Conservation (phyloP, 2,797 vertebrate genomes). For the Amazonetta brasiliensis region DNA sequence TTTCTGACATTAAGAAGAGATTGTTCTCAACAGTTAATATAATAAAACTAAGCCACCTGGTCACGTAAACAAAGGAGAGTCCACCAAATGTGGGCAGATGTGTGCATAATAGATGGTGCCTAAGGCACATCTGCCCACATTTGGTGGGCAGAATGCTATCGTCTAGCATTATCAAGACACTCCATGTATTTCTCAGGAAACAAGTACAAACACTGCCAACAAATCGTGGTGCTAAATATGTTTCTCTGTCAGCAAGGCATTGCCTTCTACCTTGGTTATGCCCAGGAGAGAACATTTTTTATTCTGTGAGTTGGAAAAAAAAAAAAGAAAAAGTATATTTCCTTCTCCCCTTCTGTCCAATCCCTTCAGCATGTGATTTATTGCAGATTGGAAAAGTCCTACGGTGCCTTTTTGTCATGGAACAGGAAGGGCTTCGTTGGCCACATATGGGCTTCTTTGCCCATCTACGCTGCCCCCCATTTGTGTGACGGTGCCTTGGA, state of each 20-base stretch:
- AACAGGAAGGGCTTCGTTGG: background rate
- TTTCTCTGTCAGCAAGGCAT: background rate
- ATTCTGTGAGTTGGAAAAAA: background rate
- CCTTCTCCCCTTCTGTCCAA: background rate
- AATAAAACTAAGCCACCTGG: background rate
- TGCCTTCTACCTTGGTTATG: background rate
- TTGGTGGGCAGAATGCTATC: background rate
- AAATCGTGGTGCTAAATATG: background rate
- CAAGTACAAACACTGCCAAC: background rate
- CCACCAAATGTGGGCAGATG: background rate
- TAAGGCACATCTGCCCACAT: conserved; percentile 10
- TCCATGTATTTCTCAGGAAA: conserved; percentile 19
- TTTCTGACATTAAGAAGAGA: background rate
- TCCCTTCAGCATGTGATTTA: background rate
- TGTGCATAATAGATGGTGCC: too few relatives aligned
- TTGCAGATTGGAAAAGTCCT: background rate
- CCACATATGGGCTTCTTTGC: background rate
- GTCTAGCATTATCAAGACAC: background rate
- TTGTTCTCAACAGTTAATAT: background rate
- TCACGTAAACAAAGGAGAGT: background rate
- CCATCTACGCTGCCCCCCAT: fast-evolving
- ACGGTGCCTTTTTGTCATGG: background rate
- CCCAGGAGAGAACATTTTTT: background rate
- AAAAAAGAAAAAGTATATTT: background rate
- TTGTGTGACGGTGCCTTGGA: background rate